A percentile compares a stretch with the other conserved stretches of the same genome.
Evolutionary conservation across 2,888 invertebrate species (phyloP).

Genomic region (Melinaea menophilus): DNA sequence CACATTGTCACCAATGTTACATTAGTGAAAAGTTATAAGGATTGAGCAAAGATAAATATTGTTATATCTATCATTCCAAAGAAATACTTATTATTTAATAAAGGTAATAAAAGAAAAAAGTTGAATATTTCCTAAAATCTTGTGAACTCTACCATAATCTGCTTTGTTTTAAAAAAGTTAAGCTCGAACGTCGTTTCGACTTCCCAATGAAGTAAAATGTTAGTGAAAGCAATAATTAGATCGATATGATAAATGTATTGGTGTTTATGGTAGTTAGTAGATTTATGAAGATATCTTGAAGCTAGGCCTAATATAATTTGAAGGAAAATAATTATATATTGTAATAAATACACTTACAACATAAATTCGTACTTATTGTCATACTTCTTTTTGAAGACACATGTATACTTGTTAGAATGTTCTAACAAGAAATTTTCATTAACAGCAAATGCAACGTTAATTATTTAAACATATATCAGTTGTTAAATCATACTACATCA

Average conservation of each 20-base stretch:
- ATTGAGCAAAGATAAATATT: too few species aligned
- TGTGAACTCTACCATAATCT: too few species aligned
- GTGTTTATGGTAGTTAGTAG: slow-evolving; percentile 1
- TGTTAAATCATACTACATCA: background rate
- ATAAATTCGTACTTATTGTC: too few species aligned
- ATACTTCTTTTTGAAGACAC: too few species aligned
- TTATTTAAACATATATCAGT: background rate
- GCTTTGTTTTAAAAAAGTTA: background rate
- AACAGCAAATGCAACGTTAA: background rate
- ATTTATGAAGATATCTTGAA: background rate
- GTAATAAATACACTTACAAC: too few species aligned
- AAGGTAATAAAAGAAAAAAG: too few species aligned
- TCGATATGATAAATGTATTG: background rate
- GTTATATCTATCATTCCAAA: too few species aligned
- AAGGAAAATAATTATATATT: background rate
- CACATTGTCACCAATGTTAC: too few species aligned
- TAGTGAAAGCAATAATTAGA: background rate
- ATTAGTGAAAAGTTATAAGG: too few species aligned
- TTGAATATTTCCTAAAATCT: too few species aligned
- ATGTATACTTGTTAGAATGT: background rate
- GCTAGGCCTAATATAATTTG: background rate
- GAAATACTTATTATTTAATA: too few species aligned
- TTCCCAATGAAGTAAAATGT: background rate
- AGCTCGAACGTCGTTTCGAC: background rate
- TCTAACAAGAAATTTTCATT: slow-evolving; percentile 1